Conservation (phyloP, 2,888 invertebrate species). For the Nipponacmea schrenckii region DNA sequence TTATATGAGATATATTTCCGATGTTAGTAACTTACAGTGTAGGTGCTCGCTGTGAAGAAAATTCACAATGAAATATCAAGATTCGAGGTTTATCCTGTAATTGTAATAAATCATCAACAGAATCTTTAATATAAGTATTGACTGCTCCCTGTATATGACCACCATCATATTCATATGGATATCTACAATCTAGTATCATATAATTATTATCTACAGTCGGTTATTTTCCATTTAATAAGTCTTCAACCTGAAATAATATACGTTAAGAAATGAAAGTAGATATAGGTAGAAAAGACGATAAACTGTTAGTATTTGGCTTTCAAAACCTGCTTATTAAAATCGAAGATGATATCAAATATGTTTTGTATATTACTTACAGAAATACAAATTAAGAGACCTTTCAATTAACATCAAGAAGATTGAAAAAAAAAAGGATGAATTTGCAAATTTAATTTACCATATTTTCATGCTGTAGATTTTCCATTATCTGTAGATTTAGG, state of each 20-base stretch:
- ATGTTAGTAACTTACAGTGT: constrained; percentile 26
- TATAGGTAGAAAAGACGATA: no score
- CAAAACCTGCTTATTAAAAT: no score
- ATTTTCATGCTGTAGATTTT: no score
- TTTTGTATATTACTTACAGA: neutral
- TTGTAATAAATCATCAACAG: constrained; percentile 15
- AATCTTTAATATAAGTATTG: constrained; percentile 17
- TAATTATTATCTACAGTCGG: constrained; percentile 74
- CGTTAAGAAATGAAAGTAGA: no score
- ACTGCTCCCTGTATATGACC: constrained; percentile 24
- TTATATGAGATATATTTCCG: no score
- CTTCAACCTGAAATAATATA: constrained; percentile 38
- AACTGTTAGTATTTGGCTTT: no score
- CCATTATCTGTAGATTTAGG: no score
- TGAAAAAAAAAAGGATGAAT: no score
- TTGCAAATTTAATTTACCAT: no score
- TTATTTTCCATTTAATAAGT: constrained; percentile 78
- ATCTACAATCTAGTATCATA: constrained; percentile 89
- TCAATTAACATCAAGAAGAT: no score
- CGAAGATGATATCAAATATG: no score
- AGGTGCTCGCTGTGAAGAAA: constrained; percentile 31
- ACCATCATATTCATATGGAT: constrained; percentile 85
- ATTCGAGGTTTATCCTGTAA: constrained; percentile 18
- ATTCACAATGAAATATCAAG: constrained; percentile 33
- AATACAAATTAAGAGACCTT: no score